These are phyloP conservation scores for Pseudonaja textilis DNA, from an alignment of 2,113 vertebrate species.

Conservation along the genomic window DNA sequence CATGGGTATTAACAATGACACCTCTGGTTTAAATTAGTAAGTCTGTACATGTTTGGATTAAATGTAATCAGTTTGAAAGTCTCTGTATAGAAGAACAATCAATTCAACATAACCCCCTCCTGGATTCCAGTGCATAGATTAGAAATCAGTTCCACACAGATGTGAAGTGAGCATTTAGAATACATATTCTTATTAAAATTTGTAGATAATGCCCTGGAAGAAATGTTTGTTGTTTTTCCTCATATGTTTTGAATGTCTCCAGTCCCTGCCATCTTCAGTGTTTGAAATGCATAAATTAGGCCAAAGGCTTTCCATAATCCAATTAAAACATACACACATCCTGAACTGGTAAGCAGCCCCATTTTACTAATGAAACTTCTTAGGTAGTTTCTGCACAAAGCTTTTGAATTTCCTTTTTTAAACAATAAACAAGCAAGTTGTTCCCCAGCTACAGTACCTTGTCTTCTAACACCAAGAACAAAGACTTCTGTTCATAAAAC, in stretches of 20 bases:
- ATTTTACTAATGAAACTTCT: background rate
- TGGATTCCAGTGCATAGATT: slow-evolving; percentile 17
- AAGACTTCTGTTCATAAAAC: background rate
- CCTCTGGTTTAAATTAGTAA: background rate
- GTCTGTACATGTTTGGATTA: background rate
- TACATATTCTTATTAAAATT: slow-evolving; percentile 23
- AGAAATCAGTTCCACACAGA: slow-evolving; percentile 15
- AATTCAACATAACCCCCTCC: slow-evolving; percentile 7
- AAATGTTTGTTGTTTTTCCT: slow-evolving; percentile 6
- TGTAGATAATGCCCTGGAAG: slow-evolving; percentile 12
- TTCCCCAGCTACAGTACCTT: background rate
- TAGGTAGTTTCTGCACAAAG: background rate
- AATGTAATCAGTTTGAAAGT: slow-evolving; percentile 11
- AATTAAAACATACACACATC: slow-evolving; percentile 15
- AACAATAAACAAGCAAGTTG: background rate
- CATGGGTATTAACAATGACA: no score
- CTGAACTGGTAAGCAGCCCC: background rate
- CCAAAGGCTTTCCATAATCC: slow-evolving; percentile 14
- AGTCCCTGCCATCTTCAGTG: slow-evolving; percentile 5
- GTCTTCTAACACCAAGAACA: background rate
- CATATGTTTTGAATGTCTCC: slow-evolving; percentile 12
- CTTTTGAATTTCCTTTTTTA: slow-evolving; percentile 10
- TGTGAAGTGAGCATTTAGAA: slow-evolving; percentile 26
- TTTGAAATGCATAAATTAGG: slow-evolving; percentile 16
- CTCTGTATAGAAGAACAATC: slow-evolving; percentile 15